phyloP scores from a whole-genome alignment of 2,888 invertebrate genomes.

The Cataglyphis albicans region DNA sequence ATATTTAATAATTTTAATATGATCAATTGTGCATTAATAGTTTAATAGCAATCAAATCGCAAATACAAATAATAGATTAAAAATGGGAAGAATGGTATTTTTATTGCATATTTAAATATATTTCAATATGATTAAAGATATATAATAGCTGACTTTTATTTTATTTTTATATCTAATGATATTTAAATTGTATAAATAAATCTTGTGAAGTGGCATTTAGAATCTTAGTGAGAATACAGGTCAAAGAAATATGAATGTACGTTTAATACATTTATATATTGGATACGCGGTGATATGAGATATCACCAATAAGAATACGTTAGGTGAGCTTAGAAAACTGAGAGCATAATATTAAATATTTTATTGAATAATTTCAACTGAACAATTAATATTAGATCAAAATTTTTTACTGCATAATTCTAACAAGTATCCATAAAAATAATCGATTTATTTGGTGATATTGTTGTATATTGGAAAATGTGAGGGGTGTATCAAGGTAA shows the following conservation, averaged over 20 bases:
- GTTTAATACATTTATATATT: slow-evolving; percentile 1
- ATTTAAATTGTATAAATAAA: slow-evolving; percentile 44
- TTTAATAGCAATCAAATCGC: neutral
- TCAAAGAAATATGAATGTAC: slow-evolving; percentile 41
- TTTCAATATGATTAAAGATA: neutral
- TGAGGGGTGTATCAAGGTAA: neutral
- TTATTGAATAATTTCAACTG: neutral
- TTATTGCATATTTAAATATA: slow-evolving; percentile 19
- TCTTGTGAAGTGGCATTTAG: slow-evolving; percentile 24
- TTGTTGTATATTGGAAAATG: neutral
- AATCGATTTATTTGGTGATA: neutral
- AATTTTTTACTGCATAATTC: neutral
- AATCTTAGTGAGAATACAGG: slow-evolving; percentile 11
- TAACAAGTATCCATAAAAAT: slow-evolving; percentile 7
- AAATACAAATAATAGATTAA: neutral
- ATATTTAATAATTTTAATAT: slow-evolving; percentile 4
- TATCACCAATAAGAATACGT: slow-evolving; percentile 1
- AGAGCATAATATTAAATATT: neutral
- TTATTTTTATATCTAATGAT: slow-evolving; percentile 28
- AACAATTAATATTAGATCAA: too few relatives aligned
- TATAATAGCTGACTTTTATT: neutral
- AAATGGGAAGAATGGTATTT: neutral
- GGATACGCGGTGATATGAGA: slow-evolving; percentile 10
- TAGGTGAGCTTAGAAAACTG: neutral
- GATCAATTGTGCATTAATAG: neutral